Base-by-base conservation (phyloP, 2,113 vertebrate genomes). In the Centropristis striata region DNA sequence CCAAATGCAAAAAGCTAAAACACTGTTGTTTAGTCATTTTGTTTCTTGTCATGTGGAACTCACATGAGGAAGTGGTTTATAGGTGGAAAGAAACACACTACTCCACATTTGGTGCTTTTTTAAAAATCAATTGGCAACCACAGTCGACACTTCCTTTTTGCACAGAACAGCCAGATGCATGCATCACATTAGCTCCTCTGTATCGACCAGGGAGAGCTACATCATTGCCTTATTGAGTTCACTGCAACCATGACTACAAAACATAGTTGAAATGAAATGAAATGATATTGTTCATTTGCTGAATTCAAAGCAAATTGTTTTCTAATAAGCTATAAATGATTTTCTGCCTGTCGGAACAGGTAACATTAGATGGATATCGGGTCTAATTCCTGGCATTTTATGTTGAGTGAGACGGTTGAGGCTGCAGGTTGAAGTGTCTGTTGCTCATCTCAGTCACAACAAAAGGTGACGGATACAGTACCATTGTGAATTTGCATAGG, bases 61-160 rank as follows among this genome's bases (percentile, higher is more conserved):
- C 1, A 15, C 0, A 86, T n/a, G 16, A 66, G 80, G 74, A 89
- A 80, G 71, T 73, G 32, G 18, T 60, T 68, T 39, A 21, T 18
- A 13, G 15, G 15, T 23, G 32, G 16, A 50, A 50, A 7, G 78
- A 44, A 55, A 15, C 4, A 20, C 4, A 1, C 0, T 16, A 20
- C 1, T 47, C 21, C 16, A 55, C 28, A 15, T 36, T 16, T 32
- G 23, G 9, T 78, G 32, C 12, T 50, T 16, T 14, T 36, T 46
- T 49, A 27, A 4, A 32, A 32, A 4, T 8, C 9, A 1, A 2
- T 12, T 4, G 0, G 0, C 1, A 32, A 7, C 25, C 16, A 36
- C 15, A 18, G 36, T 25, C 8, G 15, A 36, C 25, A 6, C 25
- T 75, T 86, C 73, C 61, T 72, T 46, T 66, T 44, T 60, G 11